Conservation (phyloP, 2,888 invertebrate species). For the Eristalinus sepulchralis region DNA sequence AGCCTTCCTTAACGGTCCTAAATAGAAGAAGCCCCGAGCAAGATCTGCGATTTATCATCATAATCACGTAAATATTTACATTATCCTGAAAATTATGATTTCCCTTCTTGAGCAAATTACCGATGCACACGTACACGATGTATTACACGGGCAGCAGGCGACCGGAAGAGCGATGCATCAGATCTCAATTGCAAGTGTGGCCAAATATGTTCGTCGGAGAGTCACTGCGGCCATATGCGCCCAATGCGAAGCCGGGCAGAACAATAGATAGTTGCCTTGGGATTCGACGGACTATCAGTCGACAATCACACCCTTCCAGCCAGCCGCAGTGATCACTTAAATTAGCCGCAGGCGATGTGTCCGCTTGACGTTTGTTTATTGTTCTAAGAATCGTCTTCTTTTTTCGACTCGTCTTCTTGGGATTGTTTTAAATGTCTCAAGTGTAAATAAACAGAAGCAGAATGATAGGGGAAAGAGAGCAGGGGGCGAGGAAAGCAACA, state of each 20-base stretch:
- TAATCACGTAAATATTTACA: conserved; percentile 64
- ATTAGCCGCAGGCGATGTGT: conserved; percentile 65
- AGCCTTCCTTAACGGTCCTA: conserved; percentile 26
- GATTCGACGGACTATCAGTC: conserved; percentile 20
- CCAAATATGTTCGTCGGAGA: conserved; percentile 46
- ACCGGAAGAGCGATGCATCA: conserved; percentile 53
- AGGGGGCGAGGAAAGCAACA: neutral
- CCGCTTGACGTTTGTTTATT: conserved; percentile 64
- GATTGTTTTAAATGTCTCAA: conserved; percentile 67
- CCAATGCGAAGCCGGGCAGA: conserved; percentile 15
- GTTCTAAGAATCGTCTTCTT: conserved; percentile 48
- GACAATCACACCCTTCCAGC: conserved; percentile 31
- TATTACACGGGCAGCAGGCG: conserved; percentile 20
- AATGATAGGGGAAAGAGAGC: neutral
- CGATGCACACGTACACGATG: neutral
- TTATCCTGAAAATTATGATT: conserved; percentile 35
- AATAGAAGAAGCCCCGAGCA: conserved; percentile 35
- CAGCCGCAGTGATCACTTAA: conserved; percentile 58
- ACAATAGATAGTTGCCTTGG: conserved; percentile 35
- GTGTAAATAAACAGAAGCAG: conserved; percentile 65
- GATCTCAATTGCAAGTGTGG: conserved; percentile 30
- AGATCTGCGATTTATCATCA: conserved; percentile 58
- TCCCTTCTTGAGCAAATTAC: neutral
- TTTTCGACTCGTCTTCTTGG: conserved; percentile 53
- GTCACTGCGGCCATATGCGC: conserved; percentile 51